Base-by-base conservation (phyloP, 64 coral and sea anemone genomes). In the Montipora efflorescens region DNA sequence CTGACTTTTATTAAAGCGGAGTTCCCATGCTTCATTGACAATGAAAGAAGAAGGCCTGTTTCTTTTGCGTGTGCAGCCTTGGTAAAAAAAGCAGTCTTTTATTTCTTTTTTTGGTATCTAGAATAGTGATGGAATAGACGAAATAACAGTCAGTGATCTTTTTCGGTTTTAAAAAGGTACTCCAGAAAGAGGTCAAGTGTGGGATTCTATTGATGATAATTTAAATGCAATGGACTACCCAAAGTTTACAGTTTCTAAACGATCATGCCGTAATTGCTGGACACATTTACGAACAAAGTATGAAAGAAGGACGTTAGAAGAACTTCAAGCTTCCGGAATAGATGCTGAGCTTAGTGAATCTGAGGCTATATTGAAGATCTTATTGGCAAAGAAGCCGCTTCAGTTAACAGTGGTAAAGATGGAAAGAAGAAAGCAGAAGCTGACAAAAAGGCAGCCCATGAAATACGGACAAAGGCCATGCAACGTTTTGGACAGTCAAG, bases 131-230 rank as follows among this genome's bases (percentile, higher is more conserved):
- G 78, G 52, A 77, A 50, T 92, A 68, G 67, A 67, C 90, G 90
- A 83, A 44, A 80, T 92, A 5, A 19, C 69, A 46, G 78, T 84
- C 14, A 83, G 62, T 52, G 79, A 92, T 9, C 25, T 64, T 64
- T 16, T 16, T 64, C 61, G 13, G 9, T 64, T 14, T 73, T 36
- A 73, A 15, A 28, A 73, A 20, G 86, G 77, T 36, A 94, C 76
- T 44, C 21, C 49, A 55, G 76, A 72, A 58, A 94, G 84, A 64
- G 85, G 78, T 70, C 61, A 77, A 44, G 72, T 81, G 74, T 89
- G 85, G 92, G 53, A 49, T 58, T 76, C 79, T 86, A 77, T 94
- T 48, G 76, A 66, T 59, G 49, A 74, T 45, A 92, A 92, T 36
- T 82, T 92, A 22, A 47, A 58, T 22, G 48, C 48, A 28, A 82